Conservation (phyloP, 37 sponge, comb jelly and placozoan genomes). For the Axinella damicornis region DNA sequence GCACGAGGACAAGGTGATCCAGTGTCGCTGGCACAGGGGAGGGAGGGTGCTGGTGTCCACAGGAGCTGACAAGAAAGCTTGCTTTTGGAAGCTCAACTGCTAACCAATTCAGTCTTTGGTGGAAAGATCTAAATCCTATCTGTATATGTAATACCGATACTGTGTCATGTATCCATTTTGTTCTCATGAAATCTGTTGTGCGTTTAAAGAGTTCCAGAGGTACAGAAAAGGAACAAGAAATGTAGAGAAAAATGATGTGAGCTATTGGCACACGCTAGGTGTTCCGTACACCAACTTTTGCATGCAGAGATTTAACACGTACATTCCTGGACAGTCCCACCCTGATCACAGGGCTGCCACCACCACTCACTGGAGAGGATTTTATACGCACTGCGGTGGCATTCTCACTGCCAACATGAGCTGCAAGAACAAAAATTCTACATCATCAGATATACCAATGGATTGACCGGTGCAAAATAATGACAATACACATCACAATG, state of each 20-base stretch:
- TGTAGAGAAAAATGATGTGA: not conserved
- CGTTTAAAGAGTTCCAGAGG: not conserved
- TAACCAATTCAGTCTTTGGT: not conserved
- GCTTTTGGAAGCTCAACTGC: conserved; percentile 62
- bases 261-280: not conserved
- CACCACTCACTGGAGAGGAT: not conserved
- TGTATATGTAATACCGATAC: too few species aligned
- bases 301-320: conserved; percentile 52
- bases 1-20: conserved; percentile 87
- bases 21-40: conserved; percentile 82
- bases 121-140: too few species aligned
- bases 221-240: not conserved
- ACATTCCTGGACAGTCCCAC: conserved; percentile 66
- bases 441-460: too few species aligned
- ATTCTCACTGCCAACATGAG: not conserved
- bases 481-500: too few species aligned
- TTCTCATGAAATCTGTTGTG: too few species aligned
- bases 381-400: not conserved
- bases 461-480: too few species aligned
- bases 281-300: too few species aligned
- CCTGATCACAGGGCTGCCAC: conserved; percentile 32
- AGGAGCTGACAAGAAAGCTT: conserved; percentile 69
- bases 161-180: too few species aligned
- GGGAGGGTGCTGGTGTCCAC: conserved; percentile 64
- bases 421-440: not conserved